Evolutionary conservation across 1,140 invertebrate genomes (phyloP).

Genomic region (Drosophila oshimai): DNA sequence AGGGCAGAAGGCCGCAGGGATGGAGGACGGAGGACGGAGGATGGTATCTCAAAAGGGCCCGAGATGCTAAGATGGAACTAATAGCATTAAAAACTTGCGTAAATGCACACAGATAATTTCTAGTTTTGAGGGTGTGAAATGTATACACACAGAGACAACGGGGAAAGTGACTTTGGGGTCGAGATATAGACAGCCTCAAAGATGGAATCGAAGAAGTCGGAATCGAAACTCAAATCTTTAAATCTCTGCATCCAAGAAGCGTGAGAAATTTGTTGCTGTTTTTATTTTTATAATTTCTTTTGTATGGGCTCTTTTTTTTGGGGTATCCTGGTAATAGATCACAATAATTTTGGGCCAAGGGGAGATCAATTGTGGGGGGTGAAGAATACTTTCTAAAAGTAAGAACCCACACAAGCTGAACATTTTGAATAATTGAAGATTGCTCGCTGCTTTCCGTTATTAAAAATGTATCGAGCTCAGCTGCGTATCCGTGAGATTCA

Average conservation of each 20-base stretch:
- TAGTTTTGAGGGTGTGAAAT: conserved; percentile 81
- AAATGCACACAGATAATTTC: conserved; percentile 80
- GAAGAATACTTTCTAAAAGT: conserved; percentile 1
- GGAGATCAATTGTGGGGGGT: not conserved
- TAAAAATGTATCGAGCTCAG: conserved; percentile 55
- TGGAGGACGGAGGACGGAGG: conserved; percentile 18
- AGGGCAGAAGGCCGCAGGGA: not conserved
- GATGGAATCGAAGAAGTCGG: conserved; percentile 12
- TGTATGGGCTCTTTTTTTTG: conserved; percentile 42
- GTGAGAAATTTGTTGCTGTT: conserved; percentile 75
- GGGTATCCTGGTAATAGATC: conserved; percentile 23
- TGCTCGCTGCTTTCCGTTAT: conserved; percentile 20
- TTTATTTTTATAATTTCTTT: conserved; percentile 78
- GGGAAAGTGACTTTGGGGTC: conserved; percentile 75
- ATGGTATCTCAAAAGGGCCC: conserved; percentile 22
- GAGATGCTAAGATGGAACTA: conserved; percentile 76
- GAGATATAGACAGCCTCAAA: conserved; percentile 43
- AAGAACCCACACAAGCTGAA: not conserved
- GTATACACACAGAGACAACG: conserved; percentile 50
- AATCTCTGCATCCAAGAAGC: conserved; percentile 41
- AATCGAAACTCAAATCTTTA: conserved; percentile 16
- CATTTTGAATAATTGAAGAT: conserved; percentile 58
- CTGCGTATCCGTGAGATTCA: conserved; percentile 53
- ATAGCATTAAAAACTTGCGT: conserved; percentile 81
- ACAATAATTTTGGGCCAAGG: not conserved